Evolutionary conservation across 1,140 invertebrate genomes (phyloP), one percentile per base, ranked within the genome.

Genomic region (Trichogramma pretiosum): DNA sequence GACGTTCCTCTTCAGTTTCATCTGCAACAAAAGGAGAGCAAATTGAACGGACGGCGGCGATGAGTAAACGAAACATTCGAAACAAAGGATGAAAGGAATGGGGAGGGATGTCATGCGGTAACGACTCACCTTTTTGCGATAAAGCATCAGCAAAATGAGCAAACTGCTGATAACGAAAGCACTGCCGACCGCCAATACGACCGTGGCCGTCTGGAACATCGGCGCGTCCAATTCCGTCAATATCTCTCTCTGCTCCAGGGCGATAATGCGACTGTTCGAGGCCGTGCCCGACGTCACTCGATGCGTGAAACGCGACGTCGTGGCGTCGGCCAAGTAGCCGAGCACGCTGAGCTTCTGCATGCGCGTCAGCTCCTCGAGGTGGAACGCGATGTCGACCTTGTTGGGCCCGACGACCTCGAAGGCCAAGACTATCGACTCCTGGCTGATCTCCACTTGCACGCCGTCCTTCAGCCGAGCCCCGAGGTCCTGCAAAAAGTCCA

Each of bases 131-230:
- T 79, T 78, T 55, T 75, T 74, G 30, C 75, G 73, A 62, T 85
- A 84, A 11, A 85, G 68, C 65, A 84, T 78, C 9, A 84, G 68
- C 4, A 85, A 65, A 13, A 85, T 75, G 10, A 80, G 74, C 14
- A 86, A 65, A 32, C 81, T 79, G 59, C 80, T 82, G 52, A 85
- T 82, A 40, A 85, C 74, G 57, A 85, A 84, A 10, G 81, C 82
- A 21, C 82, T 83, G 2, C 79, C 78, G 0, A 80, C 79, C 4
- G 78, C 81, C 18, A 85, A 67, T 4, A 84, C 80, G 41, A 85
- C 77, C 4, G 83, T 73, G 13, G 81, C 80, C 1, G 82, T 84
- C 56, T 84, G 80, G 62, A 84, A 84, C 26, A 81, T 76, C 5
- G 81, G 80, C 17, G 79, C 73, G 73, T 82, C 41, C 70, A 81